These are phyloP conservation scores for Vanessa tameamea DNA, from an alignment of 1,140 invertebrate genomes.

Conservation along the genomic window DNA sequence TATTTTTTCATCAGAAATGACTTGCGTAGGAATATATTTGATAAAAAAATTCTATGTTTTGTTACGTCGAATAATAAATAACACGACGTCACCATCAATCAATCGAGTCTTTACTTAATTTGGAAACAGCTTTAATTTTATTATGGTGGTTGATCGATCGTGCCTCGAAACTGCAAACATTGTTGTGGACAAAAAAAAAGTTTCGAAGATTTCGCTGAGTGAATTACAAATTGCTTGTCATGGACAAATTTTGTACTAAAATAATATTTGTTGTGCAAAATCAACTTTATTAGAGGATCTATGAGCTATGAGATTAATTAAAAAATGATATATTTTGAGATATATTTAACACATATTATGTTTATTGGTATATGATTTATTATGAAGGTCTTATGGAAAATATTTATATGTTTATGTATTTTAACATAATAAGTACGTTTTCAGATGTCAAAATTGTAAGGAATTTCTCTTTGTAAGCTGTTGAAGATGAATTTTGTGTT, in stretches of 20 bases:
- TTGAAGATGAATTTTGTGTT: too few species aligned
- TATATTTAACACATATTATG: too few species aligned
- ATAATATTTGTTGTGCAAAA: neutral
- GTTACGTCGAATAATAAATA: constrained; percentile 2
- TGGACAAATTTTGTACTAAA: neutral
- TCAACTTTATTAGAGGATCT: too few species aligned
- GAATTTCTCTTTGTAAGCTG: too few species aligned
- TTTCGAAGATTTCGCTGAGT: constrained; percentile 22
- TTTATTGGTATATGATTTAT: too few species aligned
- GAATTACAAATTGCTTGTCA: constrained; percentile 23
- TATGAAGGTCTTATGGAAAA: too few species aligned
- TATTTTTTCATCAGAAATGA: neutral
- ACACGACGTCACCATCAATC: constrained; percentile 32
- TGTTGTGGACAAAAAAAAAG: constrained; percentile 11
- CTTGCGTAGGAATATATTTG: neutral
- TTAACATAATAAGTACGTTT: too few species aligned
- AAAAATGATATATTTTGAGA: too few species aligned
- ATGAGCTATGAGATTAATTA: too few species aligned
- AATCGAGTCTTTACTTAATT: constrained; percentile 46
- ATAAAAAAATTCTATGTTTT: neutral
- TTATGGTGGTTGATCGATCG: constrained; percentile 49
- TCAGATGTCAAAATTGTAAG: too few species aligned
- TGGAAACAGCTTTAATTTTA: constrained; percentile 46
- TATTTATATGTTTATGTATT: too few species aligned
- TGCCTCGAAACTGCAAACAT: constrained; percentile 23